Evolutionary conservation across 2,113 vertebrate genomes (phyloP), one percentile per base, ranked within the genome.

Genomic region (Hemibagrus wyckioides): DNA sequence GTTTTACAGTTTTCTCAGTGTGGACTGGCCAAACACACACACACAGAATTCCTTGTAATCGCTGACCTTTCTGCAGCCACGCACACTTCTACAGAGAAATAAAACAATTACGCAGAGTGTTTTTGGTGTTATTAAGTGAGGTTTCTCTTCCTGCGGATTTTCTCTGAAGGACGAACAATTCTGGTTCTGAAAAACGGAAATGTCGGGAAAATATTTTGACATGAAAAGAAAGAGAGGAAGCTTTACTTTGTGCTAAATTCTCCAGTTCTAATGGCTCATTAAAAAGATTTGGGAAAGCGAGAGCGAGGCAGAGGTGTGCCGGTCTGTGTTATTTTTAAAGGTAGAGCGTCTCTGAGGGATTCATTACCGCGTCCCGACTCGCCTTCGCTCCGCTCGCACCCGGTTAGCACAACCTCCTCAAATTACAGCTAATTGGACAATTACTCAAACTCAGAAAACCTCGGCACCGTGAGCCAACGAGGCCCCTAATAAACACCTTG

Each of bases 391-490:
- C 95, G 95, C 95, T 95, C 97, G 96, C 94, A 94, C 96, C 96
- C 95, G 96, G 96, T 96, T 96, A 96, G 97, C 97, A 95, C 92
- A 83, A 92, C 95, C 96, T 96, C 96, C 97, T 96, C 96, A 98
- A 99, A 99, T 99, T 99, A 98, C 97, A 97, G 96, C 98, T 98
- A 99, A 99, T 99, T 99, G 97, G 98, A 98, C 97, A 97, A 99
- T 99, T 99, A 99, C 97, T 99, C 98, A 99, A 98, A 97, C 97
- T 97, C 97, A 97, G 97, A 98, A 99, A 97, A 96, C 95, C 96
- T 95, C 95, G 57, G 36, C 95, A 94, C 95, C 96, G 96, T 97
- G 99, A 98, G 97, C 94, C 96, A 97, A 97, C 96, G 95, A 95
- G 96, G 96, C 96, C 95, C 96, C 97, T 97, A 98, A 99, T 99